Evolutionary conservation across 2,888 invertebrate species (phyloP).

Genomic region (Drosophila cognata): DNA sequence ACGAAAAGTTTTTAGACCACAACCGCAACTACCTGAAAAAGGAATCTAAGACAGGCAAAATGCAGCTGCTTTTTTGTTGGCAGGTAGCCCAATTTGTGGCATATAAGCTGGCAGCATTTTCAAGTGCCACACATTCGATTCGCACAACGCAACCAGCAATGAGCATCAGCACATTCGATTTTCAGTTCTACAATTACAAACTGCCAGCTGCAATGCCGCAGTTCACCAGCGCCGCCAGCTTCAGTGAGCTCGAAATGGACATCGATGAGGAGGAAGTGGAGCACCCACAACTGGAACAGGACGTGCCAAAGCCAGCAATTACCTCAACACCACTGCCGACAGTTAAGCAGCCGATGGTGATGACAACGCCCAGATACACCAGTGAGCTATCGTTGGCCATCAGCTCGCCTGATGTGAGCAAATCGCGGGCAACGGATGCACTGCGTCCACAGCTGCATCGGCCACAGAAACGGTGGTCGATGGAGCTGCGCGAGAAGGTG

Average conservation of each 20-base stretch:
- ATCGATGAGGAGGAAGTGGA: conserved; percentile 59
- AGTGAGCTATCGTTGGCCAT: conserved; percentile 44
- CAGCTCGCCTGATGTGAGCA: conserved; percentile 22
- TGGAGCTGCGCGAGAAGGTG: conserved; percentile 69
- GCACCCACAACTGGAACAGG: background rate
- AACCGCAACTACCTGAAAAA: conserved; percentile 40
- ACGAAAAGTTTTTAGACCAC: conserved; percentile 24
- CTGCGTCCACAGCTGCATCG: conserved; percentile 68
- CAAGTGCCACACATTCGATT: conserved; percentile 37
- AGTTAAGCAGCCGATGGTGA: conserved; percentile 14
- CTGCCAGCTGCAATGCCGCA: conserved; percentile 48
- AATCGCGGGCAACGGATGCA: conserved; percentile 13
- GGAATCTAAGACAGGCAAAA: background rate
- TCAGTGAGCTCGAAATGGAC: conserved; percentile 73
- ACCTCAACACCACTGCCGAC: conserved; percentile 62
- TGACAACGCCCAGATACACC: conserved; percentile 44
- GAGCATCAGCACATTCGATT: conserved; percentile 74
- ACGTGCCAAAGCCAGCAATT: conserved; percentile 29
- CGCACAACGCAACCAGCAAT: conserved; percentile 40
- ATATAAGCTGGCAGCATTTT: conserved; percentile 16
- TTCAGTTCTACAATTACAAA: conserved; percentile 72
- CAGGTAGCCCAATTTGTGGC: conserved; percentile 33
- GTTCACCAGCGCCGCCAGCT: conserved; percentile 28
- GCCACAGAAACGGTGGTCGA: conserved; percentile 70
- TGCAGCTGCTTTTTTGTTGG: background rate